Evolutionary conservation across 1,140 invertebrate species (phyloP).

Genomic region (Nasonia longicornis): DNA sequence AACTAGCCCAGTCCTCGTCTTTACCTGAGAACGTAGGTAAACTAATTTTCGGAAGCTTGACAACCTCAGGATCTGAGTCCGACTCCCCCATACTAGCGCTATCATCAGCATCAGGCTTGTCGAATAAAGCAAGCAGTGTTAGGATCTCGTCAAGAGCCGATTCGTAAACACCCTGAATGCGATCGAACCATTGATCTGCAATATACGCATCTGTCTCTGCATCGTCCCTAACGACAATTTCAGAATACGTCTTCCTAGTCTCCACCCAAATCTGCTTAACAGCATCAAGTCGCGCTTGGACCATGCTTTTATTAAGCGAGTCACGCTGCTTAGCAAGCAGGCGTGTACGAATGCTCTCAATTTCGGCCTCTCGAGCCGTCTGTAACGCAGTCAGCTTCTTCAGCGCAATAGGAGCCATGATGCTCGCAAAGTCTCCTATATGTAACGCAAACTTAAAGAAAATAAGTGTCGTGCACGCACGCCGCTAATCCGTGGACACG

Average conservation of each 20-base stretch:
- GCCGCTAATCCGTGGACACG: too few relatives aligned
- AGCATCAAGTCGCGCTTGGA: neutral
- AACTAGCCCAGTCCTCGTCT: too few relatives aligned
- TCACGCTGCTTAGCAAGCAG: neutral
- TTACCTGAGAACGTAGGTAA: too few relatives aligned
- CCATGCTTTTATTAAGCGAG: neutral
- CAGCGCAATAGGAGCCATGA: neutral
- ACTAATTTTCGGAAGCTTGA: too few relatives aligned
- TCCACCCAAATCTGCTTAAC: neutral
- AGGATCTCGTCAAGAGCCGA: neutral
- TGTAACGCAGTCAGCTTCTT: neutral
- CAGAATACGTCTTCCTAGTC: neutral
- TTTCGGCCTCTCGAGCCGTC: neutral
- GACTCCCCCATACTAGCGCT: too few relatives aligned
- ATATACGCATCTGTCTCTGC: neutral
- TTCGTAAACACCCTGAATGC: neutral
- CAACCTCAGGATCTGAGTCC: too few relatives aligned
- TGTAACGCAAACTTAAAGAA: too few relatives aligned
- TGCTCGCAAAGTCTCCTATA: too few relatives aligned
- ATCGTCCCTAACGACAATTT: neutral
- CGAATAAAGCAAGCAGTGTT: neutral
- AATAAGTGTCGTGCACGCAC: too few relatives aligned
- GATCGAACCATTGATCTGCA: neutral
- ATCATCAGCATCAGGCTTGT: neutral
- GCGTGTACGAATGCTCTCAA: neutral